These are phyloP conservation scores for Apeira syringaria DNA, from an alignment of 2,888 invertebrate species.

Conservation along the genomic window DNA sequence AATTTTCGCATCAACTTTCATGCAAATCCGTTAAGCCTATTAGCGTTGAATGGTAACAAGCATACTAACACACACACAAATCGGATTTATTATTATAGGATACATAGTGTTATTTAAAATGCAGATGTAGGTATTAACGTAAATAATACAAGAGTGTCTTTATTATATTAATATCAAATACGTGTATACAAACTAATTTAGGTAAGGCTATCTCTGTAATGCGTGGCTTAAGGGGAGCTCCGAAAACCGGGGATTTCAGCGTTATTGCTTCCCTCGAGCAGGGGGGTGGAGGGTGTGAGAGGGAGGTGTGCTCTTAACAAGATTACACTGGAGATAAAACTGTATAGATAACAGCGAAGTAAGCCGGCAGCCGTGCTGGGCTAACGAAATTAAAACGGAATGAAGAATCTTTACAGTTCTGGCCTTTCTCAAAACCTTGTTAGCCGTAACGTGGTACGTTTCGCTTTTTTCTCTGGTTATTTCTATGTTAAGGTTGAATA, in stretches of 20 bases:
- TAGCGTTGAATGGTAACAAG: too few relatives aligned
- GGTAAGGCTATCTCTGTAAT: constrained; percentile 62
- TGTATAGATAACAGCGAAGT: constrained; percentile 74
- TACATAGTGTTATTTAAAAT: too few relatives aligned
- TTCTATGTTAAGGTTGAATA: too few relatives aligned
- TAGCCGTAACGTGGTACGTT: too few relatives aligned
- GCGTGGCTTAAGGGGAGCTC: constrained; percentile 73
- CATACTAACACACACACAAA: too few relatives aligned
- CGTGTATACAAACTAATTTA: constrained; percentile 49
- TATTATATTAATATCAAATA: constrained; percentile 1
- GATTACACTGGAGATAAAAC: constrained; percentile 82
- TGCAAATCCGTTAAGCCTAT: too few relatives aligned
- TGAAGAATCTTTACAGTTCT: constrained; percentile 18
- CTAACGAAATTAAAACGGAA: constrained; percentile 73
- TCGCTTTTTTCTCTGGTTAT: too few relatives aligned
- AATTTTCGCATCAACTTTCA: too few relatives aligned
- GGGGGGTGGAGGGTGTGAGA: constrained; percentile 27
- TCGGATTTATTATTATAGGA: too few relatives aligned
- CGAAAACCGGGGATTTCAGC: constrained; percentile 75
- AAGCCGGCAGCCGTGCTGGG: constrained; percentile 59
- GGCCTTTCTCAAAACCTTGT: constrained; percentile 8
- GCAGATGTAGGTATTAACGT: too few relatives aligned
- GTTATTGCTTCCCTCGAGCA: constrained; percentile 63
- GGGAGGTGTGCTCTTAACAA: constrained; percentile 75
- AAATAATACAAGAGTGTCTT: too few relatives aligned